Conservation (phyloP, 1,140 invertebrate species). For the Drosophila cardini region DNA sequence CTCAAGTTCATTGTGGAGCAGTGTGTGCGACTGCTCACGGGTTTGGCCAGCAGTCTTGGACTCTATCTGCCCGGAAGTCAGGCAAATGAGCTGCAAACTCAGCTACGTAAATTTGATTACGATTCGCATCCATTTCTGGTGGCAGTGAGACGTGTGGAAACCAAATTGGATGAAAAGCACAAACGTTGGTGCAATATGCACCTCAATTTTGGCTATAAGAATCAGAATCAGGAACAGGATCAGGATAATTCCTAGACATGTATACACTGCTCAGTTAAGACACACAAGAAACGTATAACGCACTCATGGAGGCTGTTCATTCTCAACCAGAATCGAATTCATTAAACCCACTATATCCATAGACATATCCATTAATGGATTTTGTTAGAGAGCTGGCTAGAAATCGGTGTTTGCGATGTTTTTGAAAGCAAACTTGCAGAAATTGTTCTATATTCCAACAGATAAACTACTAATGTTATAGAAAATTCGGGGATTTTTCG, state of each 20-base stretch:
- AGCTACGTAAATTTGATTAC: constrained; percentile 67
- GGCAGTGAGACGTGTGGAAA: constrained; percentile 69
- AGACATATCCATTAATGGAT: background rate
- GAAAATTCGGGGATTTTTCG: too few relatives aligned
- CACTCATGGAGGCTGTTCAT: constrained; percentile 45
- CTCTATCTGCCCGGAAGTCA: constrained; percentile 33
- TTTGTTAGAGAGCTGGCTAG: background rate
- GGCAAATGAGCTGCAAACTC: constrained; percentile 46
- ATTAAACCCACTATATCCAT: constrained; percentile 1
- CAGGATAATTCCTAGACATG: constrained; percentile 1
- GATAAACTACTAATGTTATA: too few relatives aligned
- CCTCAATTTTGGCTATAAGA: constrained; percentile 65
- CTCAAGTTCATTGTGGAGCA: constrained; percentile 83
- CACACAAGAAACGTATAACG: constrained; percentile 13
- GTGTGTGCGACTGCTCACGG: constrained; percentile 63
- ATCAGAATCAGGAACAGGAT: background rate
- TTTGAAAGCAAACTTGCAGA: too few relatives aligned
- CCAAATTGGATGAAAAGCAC: constrained; percentile 65
- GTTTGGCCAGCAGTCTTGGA: constrained; percentile 32
- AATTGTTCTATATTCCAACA: too few relatives aligned
- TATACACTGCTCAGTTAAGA: constrained; percentile 1
- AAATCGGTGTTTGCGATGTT: too few relatives aligned
- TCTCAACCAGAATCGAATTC: constrained; percentile 39
- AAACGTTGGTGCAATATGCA: constrained; percentile 76
- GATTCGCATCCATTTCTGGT: constrained; percentile 64